Percentiles rank a stretch among this genome's conserved stretches.
These are phyloP conservation scores for Drosophila heteroneura DNA, from an alignment of 2,888 invertebrate genomes.

Conservation along the genomic window DNA sequence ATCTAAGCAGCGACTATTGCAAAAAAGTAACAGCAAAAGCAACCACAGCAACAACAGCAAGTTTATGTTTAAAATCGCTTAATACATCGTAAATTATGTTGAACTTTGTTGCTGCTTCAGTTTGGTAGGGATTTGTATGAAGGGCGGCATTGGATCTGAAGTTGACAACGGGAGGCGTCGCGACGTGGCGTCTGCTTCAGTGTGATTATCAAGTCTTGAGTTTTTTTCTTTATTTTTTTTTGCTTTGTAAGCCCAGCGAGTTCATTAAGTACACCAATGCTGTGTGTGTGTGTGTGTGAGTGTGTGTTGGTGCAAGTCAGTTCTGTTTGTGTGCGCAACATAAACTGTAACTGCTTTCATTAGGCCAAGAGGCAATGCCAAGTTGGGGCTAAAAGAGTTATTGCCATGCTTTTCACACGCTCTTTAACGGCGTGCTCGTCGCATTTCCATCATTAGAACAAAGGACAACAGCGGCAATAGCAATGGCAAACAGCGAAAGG, in stretches of 20 bases:
- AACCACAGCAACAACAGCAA: conserved; percentile 49
- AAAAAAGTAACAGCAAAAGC: conserved; percentile 34
- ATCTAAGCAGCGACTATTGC: conserved; percentile 41
- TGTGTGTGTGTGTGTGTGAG: conserved; percentile 1
- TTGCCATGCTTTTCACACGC: conserved; percentile 74
- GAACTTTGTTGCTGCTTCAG: conserved; percentile 33
- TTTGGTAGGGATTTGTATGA: neutral
- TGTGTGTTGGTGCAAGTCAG: conserved; percentile 15
- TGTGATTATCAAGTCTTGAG: conserved; percentile 59
- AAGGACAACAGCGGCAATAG: conserved; percentile 57
- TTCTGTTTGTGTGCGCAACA: conserved; percentile 33
- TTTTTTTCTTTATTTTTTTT: conserved; percentile 15
- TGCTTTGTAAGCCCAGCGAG: conserved; percentile 25
- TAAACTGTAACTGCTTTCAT: conserved; percentile 76
- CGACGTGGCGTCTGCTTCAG: conserved; percentile 11
- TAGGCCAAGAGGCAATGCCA: conserved; percentile 57
- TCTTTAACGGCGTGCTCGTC: conserved; percentile 56
- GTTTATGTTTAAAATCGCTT: conserved; percentile 77
- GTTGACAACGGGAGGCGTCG: conserved; percentile 35
- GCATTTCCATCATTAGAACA: conserved; percentile 74
- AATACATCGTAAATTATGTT: conserved; percentile 79
- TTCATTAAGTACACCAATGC: conserved; percentile 51
- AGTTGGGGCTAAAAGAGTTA: conserved; percentile 61
- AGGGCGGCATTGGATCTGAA: conserved; percentile 34
- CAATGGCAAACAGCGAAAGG: conserved; percentile 71